Base-by-base conservation (phyloP, 2,113 vertebrate genomes). In the Irena cyanogastra region DNA sequence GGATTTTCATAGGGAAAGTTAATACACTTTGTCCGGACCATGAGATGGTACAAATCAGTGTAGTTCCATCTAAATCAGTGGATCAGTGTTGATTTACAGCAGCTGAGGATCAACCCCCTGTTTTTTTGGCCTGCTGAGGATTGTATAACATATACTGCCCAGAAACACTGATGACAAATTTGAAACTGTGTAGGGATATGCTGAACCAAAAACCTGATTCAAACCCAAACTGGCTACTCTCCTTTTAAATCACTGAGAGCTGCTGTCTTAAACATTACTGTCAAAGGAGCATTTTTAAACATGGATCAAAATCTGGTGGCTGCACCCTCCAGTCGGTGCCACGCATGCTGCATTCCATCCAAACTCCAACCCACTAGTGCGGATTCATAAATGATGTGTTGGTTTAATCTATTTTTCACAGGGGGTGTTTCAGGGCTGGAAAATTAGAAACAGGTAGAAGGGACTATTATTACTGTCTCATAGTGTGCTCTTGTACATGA, bases 391-490 rank as follows among this genome's bases (percentile, higher is more conserved):
- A 98, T 97, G 97, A 98, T 98, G 98, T 97, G 98, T 97, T 97
- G 97, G 97, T 98, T 98, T 98, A 98, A 98, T 98, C 97, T 98
- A 96, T 98, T 97, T 98, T 98, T 98, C 98, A 98, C 98, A 98
- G 98, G 96, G 98, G 97, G 98, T 98, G 97, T 97, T 98, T 97
- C 96, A 97, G 97, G 98, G 96, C 71, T 97, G 97, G 96, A 94
- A 98, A 98, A 98, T 98, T 98, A 98, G 96, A 98, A 98, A 96
- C 98, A 98, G 98, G 98, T 98, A 98, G 97, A 98, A 97, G 81
- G 94, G 94, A 94, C 97, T 97, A 96, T 98, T 97, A 98, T 98
- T 97, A 97, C 97, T 98, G 97, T 98, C 97, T 97, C 97, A 88
- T 92, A 96, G 97, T 97, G 97, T 97, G 98, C 97, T 97, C 97